Conservation (phyloP, 2,113 vertebrate genomes). For the Clarias macrocephalus region DNA sequence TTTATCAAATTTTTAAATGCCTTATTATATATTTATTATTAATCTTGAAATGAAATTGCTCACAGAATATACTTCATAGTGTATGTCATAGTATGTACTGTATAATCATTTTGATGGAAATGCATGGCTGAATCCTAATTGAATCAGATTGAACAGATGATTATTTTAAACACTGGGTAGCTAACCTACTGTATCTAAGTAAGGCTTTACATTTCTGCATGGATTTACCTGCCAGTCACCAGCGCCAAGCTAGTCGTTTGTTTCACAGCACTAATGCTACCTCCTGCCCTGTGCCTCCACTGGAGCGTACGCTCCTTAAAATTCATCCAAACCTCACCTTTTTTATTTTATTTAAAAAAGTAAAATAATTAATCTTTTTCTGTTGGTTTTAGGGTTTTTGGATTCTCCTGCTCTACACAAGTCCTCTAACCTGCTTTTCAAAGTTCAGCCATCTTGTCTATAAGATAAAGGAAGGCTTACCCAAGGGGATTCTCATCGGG, state of each 20-base stretch:
- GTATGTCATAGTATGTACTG: not conserved
- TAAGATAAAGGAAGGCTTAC: conserved; percentile 93
- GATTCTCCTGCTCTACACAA: conserved; percentile 81
- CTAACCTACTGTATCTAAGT: not conserved
- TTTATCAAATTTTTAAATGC: not conserved
- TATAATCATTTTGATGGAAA: not conserved
- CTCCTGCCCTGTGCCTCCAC: not conserved
- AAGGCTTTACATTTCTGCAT: not conserved
- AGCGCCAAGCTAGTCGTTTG: too few relatives aligned
- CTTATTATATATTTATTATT: not conserved
- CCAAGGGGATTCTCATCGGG: conserved; percentile 86
- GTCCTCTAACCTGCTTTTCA: conserved; percentile 84
- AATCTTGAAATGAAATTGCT: not conserved
- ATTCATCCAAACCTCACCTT: not conserved
- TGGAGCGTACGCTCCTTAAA: not conserved
- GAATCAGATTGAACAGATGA: not conserved
- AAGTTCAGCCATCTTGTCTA: conserved; percentile 92
- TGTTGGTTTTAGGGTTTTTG: conserved; percentile 71
- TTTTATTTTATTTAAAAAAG: not conserved
- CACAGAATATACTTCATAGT: not conserved
- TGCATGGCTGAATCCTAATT: not conserved
- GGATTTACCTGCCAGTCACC: not conserved
- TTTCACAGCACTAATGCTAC: not conserved
- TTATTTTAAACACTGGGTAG: not conserved
- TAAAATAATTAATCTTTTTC: conserved; percentile 44